Evolutionary conservation across 2,888 invertebrate genomes (phyloP).

Genomic region (Standfussiana lucernea): DNA sequence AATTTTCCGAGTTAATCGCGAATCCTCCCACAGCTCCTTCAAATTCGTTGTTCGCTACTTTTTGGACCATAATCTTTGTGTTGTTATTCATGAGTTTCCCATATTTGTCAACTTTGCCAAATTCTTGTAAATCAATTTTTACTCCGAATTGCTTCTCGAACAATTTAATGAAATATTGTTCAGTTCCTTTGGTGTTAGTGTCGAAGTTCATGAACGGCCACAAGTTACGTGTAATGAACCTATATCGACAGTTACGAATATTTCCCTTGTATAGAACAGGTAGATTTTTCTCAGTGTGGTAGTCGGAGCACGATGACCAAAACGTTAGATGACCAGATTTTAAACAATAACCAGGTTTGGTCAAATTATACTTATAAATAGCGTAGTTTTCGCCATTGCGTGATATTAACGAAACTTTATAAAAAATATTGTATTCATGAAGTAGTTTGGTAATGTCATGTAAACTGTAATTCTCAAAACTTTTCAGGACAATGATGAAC

Average conservation of each 20-base stretch:
- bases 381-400: conserved; percentile 41
- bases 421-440: conserved; percentile 49
- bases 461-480: conserved; percentile 52
- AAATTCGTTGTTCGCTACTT: conserved; percentile 61
- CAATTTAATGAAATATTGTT: conserved; percentile 65
- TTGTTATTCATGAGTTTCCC: conserved; percentile 65
- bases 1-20: neutral
- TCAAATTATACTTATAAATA: conserved; percentile 61
- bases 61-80: conserved; percentile 61
- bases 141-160: conserved; percentile 65
- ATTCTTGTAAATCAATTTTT: conserved; percentile 63
- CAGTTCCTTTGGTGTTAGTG: conserved; percentile 56
- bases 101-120: conserved; percentile 63
- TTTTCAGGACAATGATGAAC: conserved; percentile 71
- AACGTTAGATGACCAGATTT: conserved; percentile 51
- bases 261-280: neutral
- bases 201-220: conserved; percentile 72
- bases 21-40: conserved; percentile 69
- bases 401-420: conserved; percentile 34
- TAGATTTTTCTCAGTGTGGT: neutral
- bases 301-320: conserved; percentile 50
- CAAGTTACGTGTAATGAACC: conserved; percentile 65
- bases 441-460: conserved; percentile 65
- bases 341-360: conserved; percentile 54
- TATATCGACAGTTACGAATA: conserved; percentile 63